Conservation (phyloP, 2,797 vertebrate genomes). For the Cuniculus paca region DNA sequence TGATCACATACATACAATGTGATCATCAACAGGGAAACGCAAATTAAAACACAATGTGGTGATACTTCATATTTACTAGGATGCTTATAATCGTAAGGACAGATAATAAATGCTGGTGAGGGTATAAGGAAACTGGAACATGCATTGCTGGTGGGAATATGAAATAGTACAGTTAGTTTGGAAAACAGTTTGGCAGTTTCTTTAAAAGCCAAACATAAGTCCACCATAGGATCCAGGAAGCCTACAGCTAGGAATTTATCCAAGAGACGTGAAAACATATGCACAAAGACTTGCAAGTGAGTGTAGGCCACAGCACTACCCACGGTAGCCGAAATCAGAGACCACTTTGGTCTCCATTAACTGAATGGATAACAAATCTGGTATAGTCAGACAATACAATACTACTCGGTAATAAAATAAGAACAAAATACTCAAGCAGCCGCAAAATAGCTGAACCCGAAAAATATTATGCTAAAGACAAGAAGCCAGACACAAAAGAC, state of each 20-base stretch:
- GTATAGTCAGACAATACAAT: not conserved
- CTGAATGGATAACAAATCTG: not conserved
- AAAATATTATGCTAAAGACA: slow-evolving; percentile 29
- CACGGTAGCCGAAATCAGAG: not conserved
- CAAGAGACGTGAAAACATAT: slow-evolving; percentile 7
- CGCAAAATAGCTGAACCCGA: not conserved
- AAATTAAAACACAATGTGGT: not conserved
- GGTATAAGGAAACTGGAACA: not conserved
- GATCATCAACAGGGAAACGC: not conserved
- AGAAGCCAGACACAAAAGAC: slow-evolving; percentile 6
- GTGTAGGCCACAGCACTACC: not conserved
- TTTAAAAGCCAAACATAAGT: slow-evolving; percentile 15
- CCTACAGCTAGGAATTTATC: not conserved
- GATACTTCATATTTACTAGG: not conserved
- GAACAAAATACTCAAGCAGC: not conserved
- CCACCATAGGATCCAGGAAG: not conserved
- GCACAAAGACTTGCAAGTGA: not conserved
- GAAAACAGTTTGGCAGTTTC: not conserved
- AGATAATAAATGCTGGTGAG: not conserved
- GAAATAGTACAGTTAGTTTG: not conserved
- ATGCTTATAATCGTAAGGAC: not conserved
- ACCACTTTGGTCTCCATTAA: not conserved
- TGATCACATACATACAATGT: too few relatives aligned
- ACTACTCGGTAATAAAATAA: not conserved
- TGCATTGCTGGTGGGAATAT: not conserved